Conservation (phyloP, 2,113 vertebrate genomes). For the Nematolebias whitei region DNA sequence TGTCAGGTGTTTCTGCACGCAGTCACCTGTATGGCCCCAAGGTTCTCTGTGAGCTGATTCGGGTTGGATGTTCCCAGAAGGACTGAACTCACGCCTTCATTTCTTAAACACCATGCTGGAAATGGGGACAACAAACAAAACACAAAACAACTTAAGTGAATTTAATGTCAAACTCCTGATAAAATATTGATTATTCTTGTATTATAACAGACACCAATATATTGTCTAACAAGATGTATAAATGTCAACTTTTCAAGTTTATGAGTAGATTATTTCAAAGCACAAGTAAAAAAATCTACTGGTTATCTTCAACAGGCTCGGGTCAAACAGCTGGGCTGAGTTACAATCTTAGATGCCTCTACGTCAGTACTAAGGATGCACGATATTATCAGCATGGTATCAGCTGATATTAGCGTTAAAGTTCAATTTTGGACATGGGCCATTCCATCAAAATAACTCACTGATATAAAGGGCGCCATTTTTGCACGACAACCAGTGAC, state of each 20-base stretch:
- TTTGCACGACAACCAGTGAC: too few species aligned
- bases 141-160: background rate
- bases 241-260: background rate
- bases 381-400: too few species aligned
- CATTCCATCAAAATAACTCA: too few species aligned
- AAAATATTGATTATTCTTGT: constrained; percentile 7
- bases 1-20: background rate
- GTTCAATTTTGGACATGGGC: too few species aligned
- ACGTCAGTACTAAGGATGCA: background rate
- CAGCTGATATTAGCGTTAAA: too few species aligned
- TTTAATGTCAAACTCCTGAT: constrained; percentile 7
- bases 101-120: constrained; percentile 95
- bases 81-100: constrained; percentile 97
- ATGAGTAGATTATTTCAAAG: background rate
- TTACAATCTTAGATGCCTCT: background rate
- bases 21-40: constrained; percentile 95
- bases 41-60: constrained; percentile 96
- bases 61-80: constrained; percentile 95
- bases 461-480: too few species aligned
- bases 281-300: background rate
- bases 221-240: too few species aligned
- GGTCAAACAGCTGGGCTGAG: background rate
- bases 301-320: background rate
- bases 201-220: background rate
- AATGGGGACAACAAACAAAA: background rate